Evolutionary conservation across 2,113 vertebrate species (phyloP), one percentile per base, ranked within the genome.

Genomic region (Ctenodactylus gundi): DNA sequence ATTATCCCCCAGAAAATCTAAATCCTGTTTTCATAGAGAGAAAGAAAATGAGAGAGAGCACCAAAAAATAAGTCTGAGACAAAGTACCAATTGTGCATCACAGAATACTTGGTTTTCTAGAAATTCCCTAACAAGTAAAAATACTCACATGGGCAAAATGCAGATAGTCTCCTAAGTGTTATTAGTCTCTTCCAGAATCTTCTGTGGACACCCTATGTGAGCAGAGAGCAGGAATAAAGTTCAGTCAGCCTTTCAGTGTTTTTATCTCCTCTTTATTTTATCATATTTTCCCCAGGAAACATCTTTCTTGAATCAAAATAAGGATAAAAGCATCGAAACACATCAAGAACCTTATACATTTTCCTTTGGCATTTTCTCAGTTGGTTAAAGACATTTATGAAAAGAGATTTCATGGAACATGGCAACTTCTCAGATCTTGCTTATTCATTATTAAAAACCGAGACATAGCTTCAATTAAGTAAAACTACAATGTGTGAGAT

Each of bases 191-290:
- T 88, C 15, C 25, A 13, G 73, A 49, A 44, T 62, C 9, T 58
- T 77, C 51, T 29, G 0, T 36, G 62, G 62, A 93, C 85, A 29
- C 0, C 14, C 51, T 70, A 8, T 1, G 25, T 85, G 7, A 21
- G 9, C 12, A 65, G 29, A 58, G 25, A 6, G 80, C 60, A 85
- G 31, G 12, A 57, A 31, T 10, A 86, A 86, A 88, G n/a, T 14
- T 23, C 62, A 67, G 29, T 2, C n/a, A 60, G 34, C 8, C 15
- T 67, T 87, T 49, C 12, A 15, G 0, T 0, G 2, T 3, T 58
- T 57, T 77, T 75, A 3, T 73, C 73, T 49, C 46, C 10, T 36
- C 27, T 72, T 72, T 2, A 11, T 68, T 85, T 58, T 91, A 31
- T 41, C 55, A 58, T 7, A 14, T 4, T 58, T 93, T 73, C 21